Percentiles rank a stretch among this genome's conserved stretches.
These are phyloP conservation scores for Chelon auratus DNA, from an alignment of 2,797 vertebrate genomes.

Conservation along the genomic window DNA sequence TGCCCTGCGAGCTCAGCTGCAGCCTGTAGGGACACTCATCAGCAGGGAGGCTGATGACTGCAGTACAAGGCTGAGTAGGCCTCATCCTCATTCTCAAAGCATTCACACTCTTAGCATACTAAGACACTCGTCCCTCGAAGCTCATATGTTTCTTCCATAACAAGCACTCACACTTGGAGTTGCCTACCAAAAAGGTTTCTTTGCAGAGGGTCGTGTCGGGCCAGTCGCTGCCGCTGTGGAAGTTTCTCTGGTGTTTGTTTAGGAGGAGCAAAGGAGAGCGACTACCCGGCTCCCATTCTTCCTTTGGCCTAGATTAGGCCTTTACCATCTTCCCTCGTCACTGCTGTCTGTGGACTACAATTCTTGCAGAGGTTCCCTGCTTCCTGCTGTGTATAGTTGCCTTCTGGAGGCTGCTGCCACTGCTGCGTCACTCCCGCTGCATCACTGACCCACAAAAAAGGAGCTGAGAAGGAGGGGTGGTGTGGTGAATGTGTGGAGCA, in stretches of 20 bases:
- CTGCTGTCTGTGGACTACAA: constrained; percentile 50
- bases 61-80: constrained; percentile 66
- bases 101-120: constrained; percentile 62
- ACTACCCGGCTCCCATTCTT: constrained; percentile 54
- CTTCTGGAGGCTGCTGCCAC: constrained; percentile 73
- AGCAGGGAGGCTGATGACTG: constrained; percentile 55
- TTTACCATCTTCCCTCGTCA: constrained; percentile 59
- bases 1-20: constrained; percentile 56
- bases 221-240: constrained; percentile 58
- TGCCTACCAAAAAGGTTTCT: constrained; percentile 72
- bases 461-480: constrained; percentile 75
- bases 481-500: constrained; percentile 64
- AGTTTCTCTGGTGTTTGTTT: constrained; percentile 66
- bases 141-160: constrained; percentile 47
- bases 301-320: constrained; percentile 57
- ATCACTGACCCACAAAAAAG: constrained; percentile 79
- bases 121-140: constrained; percentile 45
- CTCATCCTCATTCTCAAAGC: constrained; percentile 59
- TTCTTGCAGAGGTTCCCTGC: constrained; percentile 66
- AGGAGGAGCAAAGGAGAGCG: constrained; percentile 56
- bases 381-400: constrained; percentile 69
- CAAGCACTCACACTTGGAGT: constrained; percentile 66
- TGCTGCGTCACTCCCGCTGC: constrained; percentile 82
- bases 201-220: constrained; percentile 63
- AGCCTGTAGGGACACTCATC: constrained; percentile 64